Evolutionary conservation across 2,797 vertebrate species (phyloP), one percentile per base, ranked within the genome.

Genomic region (Crocidura indochinensis): DNA sequence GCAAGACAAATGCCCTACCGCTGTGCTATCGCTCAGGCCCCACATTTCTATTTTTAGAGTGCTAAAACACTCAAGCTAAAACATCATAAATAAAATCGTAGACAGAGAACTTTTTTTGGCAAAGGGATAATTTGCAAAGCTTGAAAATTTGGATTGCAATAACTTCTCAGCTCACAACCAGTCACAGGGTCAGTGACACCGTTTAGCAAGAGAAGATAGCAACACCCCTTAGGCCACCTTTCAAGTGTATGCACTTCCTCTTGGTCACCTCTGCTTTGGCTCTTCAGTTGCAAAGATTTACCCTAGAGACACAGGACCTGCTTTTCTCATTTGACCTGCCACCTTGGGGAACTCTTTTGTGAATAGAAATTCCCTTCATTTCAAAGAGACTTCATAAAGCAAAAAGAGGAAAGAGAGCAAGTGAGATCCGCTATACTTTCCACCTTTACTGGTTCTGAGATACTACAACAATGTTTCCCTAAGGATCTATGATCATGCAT

Each of bases 321-420:
- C 53, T 87, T 69, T 87, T 69, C 4, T 90, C 72, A 73, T 84
- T 77, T 94, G 84, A 90, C 73, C 68, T 87, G 47, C 77, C 76
- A 93, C 73, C 20, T 79, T 76, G 62, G 71, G 69, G 73, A 86
- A 15, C 11, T 60, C 67, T 88, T 87, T 60, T 92, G 65, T 90
- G 44, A 60, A 20, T 51, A 88, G 47, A 86, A 47, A 8, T 94
- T 93, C 83, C 87, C 90, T 86, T 71, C 14, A 69, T 64, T 93
- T 95, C 87, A 93, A 94, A 96, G 80, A 93, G 71, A 90, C 27
- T 92, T 90, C 79, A 90, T 88, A 94, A 69, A 95, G 79, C 20
- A 72, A 24, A 75, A 29, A 87, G 60, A 89, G 26, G 62, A 51
- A 75, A 89, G 67, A 86, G 47, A 84, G 17, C 26, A 79, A 69